phyloP scores from a whole-genome alignment of 2,797 vertebrate genomes.

The Myioborus melanocephalus region DNA sequence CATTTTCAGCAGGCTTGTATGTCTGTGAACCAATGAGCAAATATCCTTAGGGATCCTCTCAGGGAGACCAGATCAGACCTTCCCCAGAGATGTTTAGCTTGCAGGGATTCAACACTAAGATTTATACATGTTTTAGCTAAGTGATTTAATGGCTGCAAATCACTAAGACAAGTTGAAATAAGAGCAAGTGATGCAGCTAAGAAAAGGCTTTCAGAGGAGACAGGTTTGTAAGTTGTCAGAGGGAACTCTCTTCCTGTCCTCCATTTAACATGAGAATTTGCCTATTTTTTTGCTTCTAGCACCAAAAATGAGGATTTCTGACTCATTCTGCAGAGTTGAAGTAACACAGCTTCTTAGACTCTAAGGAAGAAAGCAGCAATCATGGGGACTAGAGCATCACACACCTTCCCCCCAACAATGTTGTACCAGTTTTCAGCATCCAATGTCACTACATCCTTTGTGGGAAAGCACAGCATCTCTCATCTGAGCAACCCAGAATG shows the following conservation, averaged over 20 bases:
- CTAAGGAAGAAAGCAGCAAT: background rate
- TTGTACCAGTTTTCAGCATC: background rate
- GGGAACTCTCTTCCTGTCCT: background rate
- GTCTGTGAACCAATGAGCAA: background rate
- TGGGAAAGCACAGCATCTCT: background rate
- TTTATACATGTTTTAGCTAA: background rate
- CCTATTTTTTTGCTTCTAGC: background rate
- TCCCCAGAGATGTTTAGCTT: background rate
- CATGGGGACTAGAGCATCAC: background rate
- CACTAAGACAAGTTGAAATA: background rate
- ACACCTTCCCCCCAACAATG: background rate
- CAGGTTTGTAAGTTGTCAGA: background rate
- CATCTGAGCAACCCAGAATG: background rate
- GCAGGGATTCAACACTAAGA: background rate
- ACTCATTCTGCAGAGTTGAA: background rate
- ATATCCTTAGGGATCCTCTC: background rate
- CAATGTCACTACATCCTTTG: background rate
- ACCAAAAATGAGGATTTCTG: background rate
- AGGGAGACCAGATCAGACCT: background rate
- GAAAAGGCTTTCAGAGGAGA: background rate
- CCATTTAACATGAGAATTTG: background rate
- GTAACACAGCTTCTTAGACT: background rate
- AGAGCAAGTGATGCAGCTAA: background rate
- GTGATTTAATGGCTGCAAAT: background rate
- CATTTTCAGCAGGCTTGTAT: background rate